Base-by-base conservation (phyloP, 2,797 vertebrate species). In the Natrix natrix region DNA sequence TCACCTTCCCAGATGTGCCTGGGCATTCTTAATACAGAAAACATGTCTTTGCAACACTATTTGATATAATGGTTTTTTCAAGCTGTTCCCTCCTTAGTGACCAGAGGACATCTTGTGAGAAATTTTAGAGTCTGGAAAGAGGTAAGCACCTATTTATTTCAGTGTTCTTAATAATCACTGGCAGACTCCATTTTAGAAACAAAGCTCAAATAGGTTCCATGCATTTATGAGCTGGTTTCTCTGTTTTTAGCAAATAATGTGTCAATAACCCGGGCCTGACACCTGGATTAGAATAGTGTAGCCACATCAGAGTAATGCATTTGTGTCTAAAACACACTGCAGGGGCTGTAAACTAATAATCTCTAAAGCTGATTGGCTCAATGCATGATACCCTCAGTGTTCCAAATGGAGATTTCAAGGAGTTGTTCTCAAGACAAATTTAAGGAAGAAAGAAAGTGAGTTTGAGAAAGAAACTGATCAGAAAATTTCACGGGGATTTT, bases 401-500 rank as follows among this genome's bases (percentile, higher is more conserved):
- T 95, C 89, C 1, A 92, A n/a, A 48, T 28, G 22, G 7, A 20
- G 14, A 54, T 86, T 89, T n/a, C 32, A 93, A 94, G 2, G 20
- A 91, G 52, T 56, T 86, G 60, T 1, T 88, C 66, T 93, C 0
- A 91, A 74, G 32, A 26, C 1, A 87, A 90, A 92, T 17, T 92
- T 88, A 13, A 89, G 90, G 93, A 48, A 94, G 86, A 92, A 94
- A 90, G 48, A 90, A 94, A 90, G 55, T n/a, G 11, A 11, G 66
- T 0, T 78, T 78, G 69, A 43, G 69, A 37, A 78, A 78, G 69
- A 43, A 78, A 0, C 16, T 28, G 63, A n/a, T 54, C 94, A 0
- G 0, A 6, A 28, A 0, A 91, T 10, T 66, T 88, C 56, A 5
- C 14, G 16, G 32, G 83, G 56, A 17, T 59, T 60, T 78, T 90